These are phyloP conservation scores for Panthera tigris DNA, from an alignment of 2,113 vertebrate species.

Conservation along the genomic window DNA sequence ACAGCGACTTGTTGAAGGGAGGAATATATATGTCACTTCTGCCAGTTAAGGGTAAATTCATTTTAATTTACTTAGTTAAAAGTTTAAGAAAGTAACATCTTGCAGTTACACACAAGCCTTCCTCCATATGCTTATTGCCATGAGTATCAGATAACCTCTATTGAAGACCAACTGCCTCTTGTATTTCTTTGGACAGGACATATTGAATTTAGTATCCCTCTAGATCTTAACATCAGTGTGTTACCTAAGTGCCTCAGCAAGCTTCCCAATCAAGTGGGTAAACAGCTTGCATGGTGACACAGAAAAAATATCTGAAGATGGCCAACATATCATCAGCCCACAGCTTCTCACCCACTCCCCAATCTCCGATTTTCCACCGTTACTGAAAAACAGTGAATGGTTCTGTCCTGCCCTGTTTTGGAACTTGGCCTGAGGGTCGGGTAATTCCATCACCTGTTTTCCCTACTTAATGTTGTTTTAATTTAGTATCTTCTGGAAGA, in stretches of 20 bases:
- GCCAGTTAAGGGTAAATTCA: neutral
- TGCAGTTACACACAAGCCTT: neutral
- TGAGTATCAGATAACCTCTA: neutral
- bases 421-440: neutral
- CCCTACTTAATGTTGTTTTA: neutral
- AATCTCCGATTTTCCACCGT: neutral
- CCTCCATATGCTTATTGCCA: neutral
- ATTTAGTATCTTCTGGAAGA: neutral
- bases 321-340: neutral
- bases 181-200: neutral
- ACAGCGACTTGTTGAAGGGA: neutral
- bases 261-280: neutral
- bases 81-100: neutral
- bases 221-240: neutral
- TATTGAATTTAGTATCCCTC: neutral
- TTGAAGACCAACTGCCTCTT: neutral
- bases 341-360: neutral
- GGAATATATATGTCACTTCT: neutral
- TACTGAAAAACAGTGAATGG: neutral
- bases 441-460: neutral
- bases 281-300: neutral
- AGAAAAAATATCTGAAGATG: neutral
- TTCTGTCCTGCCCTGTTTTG: neutral
- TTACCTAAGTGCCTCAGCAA: neutral
- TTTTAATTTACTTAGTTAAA: conserved; percentile 12